Base-by-base conservation (phyloP, 2,797 vertebrate species). In the Botia almorhae region DNA sequence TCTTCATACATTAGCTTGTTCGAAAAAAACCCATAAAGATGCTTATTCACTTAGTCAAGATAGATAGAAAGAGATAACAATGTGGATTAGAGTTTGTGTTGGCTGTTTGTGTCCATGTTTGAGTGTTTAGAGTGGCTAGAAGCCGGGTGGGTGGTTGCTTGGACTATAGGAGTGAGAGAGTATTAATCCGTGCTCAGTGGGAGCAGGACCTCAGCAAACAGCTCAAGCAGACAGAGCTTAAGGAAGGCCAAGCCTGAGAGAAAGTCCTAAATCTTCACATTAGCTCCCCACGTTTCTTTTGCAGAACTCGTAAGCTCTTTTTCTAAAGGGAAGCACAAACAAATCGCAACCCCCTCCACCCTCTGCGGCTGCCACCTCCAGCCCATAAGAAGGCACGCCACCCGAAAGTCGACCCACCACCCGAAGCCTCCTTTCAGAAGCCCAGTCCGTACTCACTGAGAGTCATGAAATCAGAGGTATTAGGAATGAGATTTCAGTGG, bases 181-280 rank as follows among this genome's bases (percentile, higher is more conserved):
- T 96, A 96, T 96, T 98, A 99, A 99, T 98, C 96, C 95, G 92
- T 93, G 95, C 96, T 98, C 97, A 98, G 95, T 94, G 92, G 91
- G 94, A 95, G 95, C 95, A 96, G 96, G 94, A 96, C 96, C 93
- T 94, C 93, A 93, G 85, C 92, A 91, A 94, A 96, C 94, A 95
- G 94, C 95, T 96, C 93, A 93, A 94, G 95, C 94, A 95, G 96
- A 95, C 95, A 94, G 95, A 93, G 96, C 95, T 97, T 96, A 96
- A 95, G 94, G 91, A 93, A 93, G 93, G 92, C 95, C 96, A 94
- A 96, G 95, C 94, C 93, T 96, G 93, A 93, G 93, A 96, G 94
- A 97, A 96, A 96, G 96, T 96, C 95, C 95, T 95, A 96, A 97
- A 96, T 96, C 96, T 97, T 96, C 96, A 96, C 95, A 96, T 97